phyloP scores from a whole-genome alignment of 2,888 invertebrate genomes.

The Dolichomitus sp. region DNA sequence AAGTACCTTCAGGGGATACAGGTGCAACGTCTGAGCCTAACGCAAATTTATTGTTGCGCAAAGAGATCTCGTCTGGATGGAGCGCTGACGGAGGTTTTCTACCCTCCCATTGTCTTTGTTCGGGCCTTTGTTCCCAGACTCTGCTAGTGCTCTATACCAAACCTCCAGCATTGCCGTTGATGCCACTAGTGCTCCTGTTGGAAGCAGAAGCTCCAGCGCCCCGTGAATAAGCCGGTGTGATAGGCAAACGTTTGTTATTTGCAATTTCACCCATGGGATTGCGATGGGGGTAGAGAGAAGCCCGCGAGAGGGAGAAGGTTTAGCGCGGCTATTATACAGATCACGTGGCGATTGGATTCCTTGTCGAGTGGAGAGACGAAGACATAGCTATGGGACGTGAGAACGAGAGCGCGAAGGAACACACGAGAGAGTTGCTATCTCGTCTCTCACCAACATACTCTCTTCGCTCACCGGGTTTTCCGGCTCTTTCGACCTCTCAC shows the following conservation, averaged over 20 bases:
- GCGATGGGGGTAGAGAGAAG: slow-evolving; percentile 70
- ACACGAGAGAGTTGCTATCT: slow-evolving; percentile 52
- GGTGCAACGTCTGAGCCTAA: slow-evolving; percentile 43
- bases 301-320: slow-evolving; percentile 75
- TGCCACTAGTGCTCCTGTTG: slow-evolving; percentile 34
- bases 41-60: slow-evolving; percentile 36
- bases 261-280: slow-evolving; percentile 82
- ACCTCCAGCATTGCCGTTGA: slow-evolving; percentile 24
- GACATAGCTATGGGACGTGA: slow-evolving; percentile 40
- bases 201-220: slow-evolving; percentile 61
- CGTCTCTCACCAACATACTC: slow-evolving; percentile 65
- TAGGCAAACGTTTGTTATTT: slow-evolving; percentile 82
- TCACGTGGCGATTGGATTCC: slow-evolving; percentile 85
- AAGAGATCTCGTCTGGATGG: slow-evolving; percentile 23
- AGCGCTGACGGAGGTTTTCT: slow-evolving; percentile 10
- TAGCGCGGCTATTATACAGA: slow-evolving; percentile 84
- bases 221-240: slow-evolving; percentile 73
- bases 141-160: slow-evolving; percentile 9
- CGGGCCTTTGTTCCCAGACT: slow-evolving; percentile 55
- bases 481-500: slow-evolving; percentile 66
- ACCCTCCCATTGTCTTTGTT: slow-evolving; percentile 43
- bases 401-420: slow-evolving; percentile 36
- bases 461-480: slow-evolving; percentile 63
- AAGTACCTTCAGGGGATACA: slow-evolving; percentile 40
- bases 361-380: slow-evolving; percentile 73